Base-by-base conservation (phyloP, 92 coral and sea anemone species). In the Actinernus sp. region DNA sequence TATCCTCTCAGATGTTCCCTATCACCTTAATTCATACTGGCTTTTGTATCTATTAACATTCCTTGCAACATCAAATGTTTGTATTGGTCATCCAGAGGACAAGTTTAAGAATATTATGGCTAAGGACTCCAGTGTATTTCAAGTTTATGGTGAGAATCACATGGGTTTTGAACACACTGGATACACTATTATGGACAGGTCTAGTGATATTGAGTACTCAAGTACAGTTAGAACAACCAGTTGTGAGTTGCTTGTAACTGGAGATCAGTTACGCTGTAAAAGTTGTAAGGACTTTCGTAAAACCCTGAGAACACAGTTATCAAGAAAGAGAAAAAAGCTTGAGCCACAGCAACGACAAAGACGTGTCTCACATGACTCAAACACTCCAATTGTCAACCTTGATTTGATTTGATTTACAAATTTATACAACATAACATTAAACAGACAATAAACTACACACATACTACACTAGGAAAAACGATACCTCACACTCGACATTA, bases 11-110 rank as follows among this genome's bases (percentile, higher is more conserved):
- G n/a, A n/a, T n/a, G n/a, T n/a, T n/a, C n/a, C n/a, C n/a, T n/a
- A n/a, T n/a, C n/a, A n/a, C n/a, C n/a, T n/a, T n/a, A n/a, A n/a
- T n/a, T n/a, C n/a, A n/a, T n/a, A 19, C 30, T 55, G 3, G 14
- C 62, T 55, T 1, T n/a, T 26, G 14, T 16, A 17, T 17, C 40
- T 55, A 25, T 26, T 55, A 26, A 31, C 36, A 27, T n/a, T 55
- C 30, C 38, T 55, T 19, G 62, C 38, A 27, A 17, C 10, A 26
- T 55, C 62, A 24, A 55, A 55, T 55, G 36, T 55, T 13, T 55
- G 62, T 55, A 26, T 26, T 17, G 62, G 62, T 26, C 26, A 55
- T 24, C 62, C 62, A 12, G 44, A 55, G 6, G n/a, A n/a, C n/a
- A n/a, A n/a, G n/a, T n/a, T n/a, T n/a, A n/a, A n/a, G n/a, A n/a